Percentiles rank a stretch among this genome's conserved stretches.
Conservation (phyloP, 2,113 vertebrate species). For the Cariama cristata region DNA sequence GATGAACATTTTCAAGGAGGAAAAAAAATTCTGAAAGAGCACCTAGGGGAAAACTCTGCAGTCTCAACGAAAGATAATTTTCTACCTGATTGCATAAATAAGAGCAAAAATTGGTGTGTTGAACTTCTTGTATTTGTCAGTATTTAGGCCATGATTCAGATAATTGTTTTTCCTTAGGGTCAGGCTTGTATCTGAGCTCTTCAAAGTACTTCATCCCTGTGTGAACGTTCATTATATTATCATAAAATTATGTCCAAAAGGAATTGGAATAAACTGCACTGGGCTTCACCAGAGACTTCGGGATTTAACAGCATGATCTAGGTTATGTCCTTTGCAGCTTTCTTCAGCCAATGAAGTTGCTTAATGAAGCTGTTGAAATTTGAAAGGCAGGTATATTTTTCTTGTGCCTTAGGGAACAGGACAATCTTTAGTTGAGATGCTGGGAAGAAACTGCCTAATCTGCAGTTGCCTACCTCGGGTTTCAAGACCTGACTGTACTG, state of each 20-base stretch:
- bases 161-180: conserved; percentile 34
- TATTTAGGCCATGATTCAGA: conserved; percentile 24
- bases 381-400: not conserved
- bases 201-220: not conserved
- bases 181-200: not conserved
- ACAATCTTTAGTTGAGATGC: not conserved
- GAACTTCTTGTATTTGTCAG: conserved; percentile 9
- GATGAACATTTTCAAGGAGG: not conserved
- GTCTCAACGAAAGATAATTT: conserved; percentile 13
- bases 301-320: not conserved
- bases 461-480: not conserved
- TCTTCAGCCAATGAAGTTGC: not conserved
- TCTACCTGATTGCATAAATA: conserved; percentile 50
- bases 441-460: not conserved
- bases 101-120: conserved; percentile 11
- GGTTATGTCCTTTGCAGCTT: not conserved
- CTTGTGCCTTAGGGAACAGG: not conserved
- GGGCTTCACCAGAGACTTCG: not conserved
- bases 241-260: not conserved
- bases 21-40: not conserved
- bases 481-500: not conserved
- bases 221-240: not conserved
- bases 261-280: not conserved
- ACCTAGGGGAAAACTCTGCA: conserved; percentile 3
- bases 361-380: conserved; percentile 1